Evolutionary conservation across 2,888 invertebrate species (phyloP).

Genomic region (Oscheius sp.): DNA sequence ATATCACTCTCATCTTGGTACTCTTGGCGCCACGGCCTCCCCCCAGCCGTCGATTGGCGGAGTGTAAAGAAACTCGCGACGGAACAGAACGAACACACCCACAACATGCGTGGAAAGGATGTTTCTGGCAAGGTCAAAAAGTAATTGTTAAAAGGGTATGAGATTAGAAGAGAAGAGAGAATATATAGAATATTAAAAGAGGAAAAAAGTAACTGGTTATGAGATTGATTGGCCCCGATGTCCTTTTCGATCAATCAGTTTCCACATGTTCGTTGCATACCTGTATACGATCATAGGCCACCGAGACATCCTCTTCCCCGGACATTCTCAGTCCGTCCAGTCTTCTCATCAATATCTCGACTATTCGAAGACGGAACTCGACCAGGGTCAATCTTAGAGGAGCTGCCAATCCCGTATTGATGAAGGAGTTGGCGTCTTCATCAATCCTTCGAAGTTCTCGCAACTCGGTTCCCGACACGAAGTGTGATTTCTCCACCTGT

Average conservation of each 20-base stretch:
- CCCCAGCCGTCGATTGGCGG: constrained; percentile 14
- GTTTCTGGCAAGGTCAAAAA: neutral
- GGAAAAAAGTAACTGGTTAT: constrained; percentile 6
- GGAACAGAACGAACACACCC: constrained; percentile 30
- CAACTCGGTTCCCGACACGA: constrained; percentile 14
- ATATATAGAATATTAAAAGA: neutral
- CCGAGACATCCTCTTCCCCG: constrained; percentile 55
- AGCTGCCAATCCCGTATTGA: constrained; percentile 38
- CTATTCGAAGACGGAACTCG: constrained; percentile 34
- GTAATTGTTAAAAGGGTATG: neutral
- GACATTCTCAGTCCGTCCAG: constrained; percentile 54
- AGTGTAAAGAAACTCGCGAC: constrained; percentile 28
- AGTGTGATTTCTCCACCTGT: constrained; percentile 12
- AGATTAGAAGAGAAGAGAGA: neutral
- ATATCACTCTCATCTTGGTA: constrained; percentile 15
- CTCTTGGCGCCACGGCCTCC: constrained; percentile 22
- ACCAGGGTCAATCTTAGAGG: constrained; percentile 36
- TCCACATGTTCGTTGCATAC: constrained; percentile 40
- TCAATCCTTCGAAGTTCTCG: constrained; percentile 20
- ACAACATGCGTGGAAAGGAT: constrained; percentile 17
- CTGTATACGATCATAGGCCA: constrained; percentile 54
- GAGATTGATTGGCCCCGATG: neutral
- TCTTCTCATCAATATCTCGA: constrained; percentile 38
- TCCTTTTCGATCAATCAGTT: neutral
- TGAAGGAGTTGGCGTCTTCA: constrained; percentile 13